Evolutionary conservation across 2,888 invertebrate genomes (phyloP), one percentile per base, ranked within the genome.

Genomic region (Gnatocerus cornutus): DNA sequence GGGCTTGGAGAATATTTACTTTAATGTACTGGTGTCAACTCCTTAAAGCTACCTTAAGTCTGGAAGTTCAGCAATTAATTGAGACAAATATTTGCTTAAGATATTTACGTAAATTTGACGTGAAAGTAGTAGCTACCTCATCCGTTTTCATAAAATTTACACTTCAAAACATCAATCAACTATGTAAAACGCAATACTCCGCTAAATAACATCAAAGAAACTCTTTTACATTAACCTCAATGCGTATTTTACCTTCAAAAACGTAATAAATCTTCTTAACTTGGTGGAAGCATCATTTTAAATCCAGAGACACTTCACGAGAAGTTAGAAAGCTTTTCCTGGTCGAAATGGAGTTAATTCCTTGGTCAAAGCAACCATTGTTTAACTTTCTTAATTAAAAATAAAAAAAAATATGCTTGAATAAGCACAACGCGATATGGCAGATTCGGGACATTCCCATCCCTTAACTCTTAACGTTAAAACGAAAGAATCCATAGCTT

Each of bases 401-500:
- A 29, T 6, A 33, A 29, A 46, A 59, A 58, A 21, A 39, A 7
- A 10, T n/a, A 55, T 55, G 43, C n/a, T 58, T 43, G 45, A 59
- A 59, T 29, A 59, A 43, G 3, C 29, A 12, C 14, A 29, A 46
- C 16, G 30, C n/a, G 14, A 29, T 37, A 27, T 63, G 53, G 53
- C 63, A 43, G 30, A 41, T 41, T 43, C 53, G 41, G 52, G 29
- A 29, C 55, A n/a, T 12, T 29, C 59, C 59, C 6, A 46, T 29
- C 46, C 45, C 33, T 53, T 16, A 46, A 13, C 41, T 41, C 55
- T 41, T 46, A 30, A 46, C 8, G 55, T 53, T 64, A 46, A 66
- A 55, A 56, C 48, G 61, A 70, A 70, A 69, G 67, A 70, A 70
- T 70, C 63, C 53, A 67, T 67, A 55, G 67, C 52, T 71, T 71